Base-by-base conservation (phyloP, 2,797 vertebrate species). In the Melanotaenia parkinsoni region DNA sequence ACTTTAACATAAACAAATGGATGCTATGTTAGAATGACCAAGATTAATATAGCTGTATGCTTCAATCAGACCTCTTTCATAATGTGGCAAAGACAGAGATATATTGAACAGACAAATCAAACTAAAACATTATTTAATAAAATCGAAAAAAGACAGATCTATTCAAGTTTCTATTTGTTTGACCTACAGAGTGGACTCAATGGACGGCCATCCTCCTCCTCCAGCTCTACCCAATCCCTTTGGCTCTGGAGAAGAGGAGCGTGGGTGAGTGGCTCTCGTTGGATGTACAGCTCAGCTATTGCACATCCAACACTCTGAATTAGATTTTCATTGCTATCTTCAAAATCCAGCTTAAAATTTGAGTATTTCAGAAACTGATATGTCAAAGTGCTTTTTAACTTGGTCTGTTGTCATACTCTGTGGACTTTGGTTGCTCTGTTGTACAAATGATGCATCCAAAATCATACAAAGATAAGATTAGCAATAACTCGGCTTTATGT, bases 211-310 rank as follows among this genome's bases (percentile, higher is more conserved):
- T 0, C 40, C 79, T 3, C 37, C 69, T 2, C 37, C 67, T 63
- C n/a, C 63, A 32, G 58, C 6, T 3, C 67, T 93, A 45, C 69
- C 70, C 28, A 94, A 94, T 84, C 94, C 94, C 24, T 95, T 95
- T 67, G 89, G 89, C 18, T 75, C 87, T 28, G 81, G 84, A 58
- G 92, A 93, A 38, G 88, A 93, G 37, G 85, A 90, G 16, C 91
- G 79, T 76, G 86, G 84, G 94, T 94, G 67, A 89, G 72, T 58
- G 16, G 58, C 45, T 30, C 26, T 32, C 24, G 1, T 30, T 69
- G 11, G 7, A 26, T 58, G 6, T 40, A 51, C 26, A 47, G 16
- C 16, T 30, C 9, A 28, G 28, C 28, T 30, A 4, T 4, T 40
- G 12, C 47, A 68, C 33, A 35, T 18, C 8, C 16, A 68, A 16